phyloP scores from a whole-genome alignment of 2,113 vertebrate genomes.

The Cacatua alba region DNA sequence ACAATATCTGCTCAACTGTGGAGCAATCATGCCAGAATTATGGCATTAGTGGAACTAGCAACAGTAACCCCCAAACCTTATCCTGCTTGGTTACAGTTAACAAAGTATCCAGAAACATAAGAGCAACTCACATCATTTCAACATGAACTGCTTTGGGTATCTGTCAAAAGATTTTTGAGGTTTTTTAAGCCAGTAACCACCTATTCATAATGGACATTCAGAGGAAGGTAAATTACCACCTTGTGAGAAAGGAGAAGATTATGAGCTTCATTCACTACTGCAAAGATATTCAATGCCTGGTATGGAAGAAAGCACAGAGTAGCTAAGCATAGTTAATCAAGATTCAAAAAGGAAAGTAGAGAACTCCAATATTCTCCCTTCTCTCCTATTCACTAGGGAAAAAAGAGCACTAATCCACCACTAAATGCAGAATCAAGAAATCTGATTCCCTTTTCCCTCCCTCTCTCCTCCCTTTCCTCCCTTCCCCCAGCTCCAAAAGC shows the following conservation, averaged over 20 bases:
- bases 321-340: constrained; percentile 57
- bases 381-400: constrained; percentile 39
- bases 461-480: background rate
- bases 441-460: constrained; percentile 30
- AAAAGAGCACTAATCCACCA: constrained; percentile 50
- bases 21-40: background rate
- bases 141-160: background rate
- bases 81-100: constrained; percentile 31
- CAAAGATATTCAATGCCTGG: constrained; percentile 34
- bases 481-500: constrained; percentile 2
- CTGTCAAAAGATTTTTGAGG: constrained; percentile 24
- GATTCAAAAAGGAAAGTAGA: constrained; percentile 47
- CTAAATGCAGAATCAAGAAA: constrained; percentile 69
- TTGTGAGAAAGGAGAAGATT: constrained; percentile 45
- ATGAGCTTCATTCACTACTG: constrained; percentile 25
- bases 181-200: constrained; percentile 27
- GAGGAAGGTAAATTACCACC: constrained; percentile 58
- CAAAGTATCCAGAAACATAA: constrained; percentile 28
- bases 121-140: constrained; percentile 43
- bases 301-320: constrained; percentile 7
- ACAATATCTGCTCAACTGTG: background rate
- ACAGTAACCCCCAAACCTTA: background rate
- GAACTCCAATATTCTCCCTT: constrained; percentile 57
- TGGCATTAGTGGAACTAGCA: background rate
- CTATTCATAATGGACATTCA: constrained; percentile 53